phyloP scores from a whole-genome alignment of 2,888 invertebrate genomes.

The Cheiracanthium punctorium region DNA sequence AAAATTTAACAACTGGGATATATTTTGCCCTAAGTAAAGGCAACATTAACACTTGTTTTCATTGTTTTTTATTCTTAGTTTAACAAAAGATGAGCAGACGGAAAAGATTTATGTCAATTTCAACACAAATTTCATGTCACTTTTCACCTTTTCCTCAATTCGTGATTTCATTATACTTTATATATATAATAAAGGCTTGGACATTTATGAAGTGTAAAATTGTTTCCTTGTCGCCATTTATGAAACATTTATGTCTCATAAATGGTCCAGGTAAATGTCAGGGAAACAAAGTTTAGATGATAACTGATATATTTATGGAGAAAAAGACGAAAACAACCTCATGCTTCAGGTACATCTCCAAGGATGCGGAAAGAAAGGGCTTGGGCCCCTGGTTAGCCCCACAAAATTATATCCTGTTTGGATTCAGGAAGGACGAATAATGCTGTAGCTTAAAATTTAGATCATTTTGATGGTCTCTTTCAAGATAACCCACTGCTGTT shows the following conservation, averaged over 20 bases:
- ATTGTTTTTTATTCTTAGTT: too few relatives aligned
- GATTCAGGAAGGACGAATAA: neutral
- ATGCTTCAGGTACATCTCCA: neutral
- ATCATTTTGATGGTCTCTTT: slow-evolving; percentile 27
- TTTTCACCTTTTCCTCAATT: too few relatives aligned
- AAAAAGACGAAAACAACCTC: neutral
- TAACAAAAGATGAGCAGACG: too few relatives aligned
- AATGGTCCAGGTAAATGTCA: neutral
- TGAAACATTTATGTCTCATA: neutral
- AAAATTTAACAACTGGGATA: too few relatives aligned
- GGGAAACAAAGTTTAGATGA: too few relatives aligned
- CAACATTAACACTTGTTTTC: too few relatives aligned
- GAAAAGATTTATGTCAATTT: too few relatives aligned
- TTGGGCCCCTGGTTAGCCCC: slow-evolving; percentile 17
- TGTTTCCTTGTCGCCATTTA: neutral
- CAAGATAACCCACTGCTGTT: slow-evolving; percentile 34
- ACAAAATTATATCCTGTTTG: neutral
- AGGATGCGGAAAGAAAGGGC: slow-evolving; percentile 33
- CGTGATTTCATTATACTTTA: too few relatives aligned
- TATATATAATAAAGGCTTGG: neutral
- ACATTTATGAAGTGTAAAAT: neutral
- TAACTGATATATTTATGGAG: neutral
- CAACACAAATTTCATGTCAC: too few relatives aligned
- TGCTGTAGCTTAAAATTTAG: too few relatives aligned
- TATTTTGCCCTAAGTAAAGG: too few relatives aligned